phyloP scores from a whole-genome alignment of 2,113 vertebrate species.

The Dipodomys ordii region DNA sequence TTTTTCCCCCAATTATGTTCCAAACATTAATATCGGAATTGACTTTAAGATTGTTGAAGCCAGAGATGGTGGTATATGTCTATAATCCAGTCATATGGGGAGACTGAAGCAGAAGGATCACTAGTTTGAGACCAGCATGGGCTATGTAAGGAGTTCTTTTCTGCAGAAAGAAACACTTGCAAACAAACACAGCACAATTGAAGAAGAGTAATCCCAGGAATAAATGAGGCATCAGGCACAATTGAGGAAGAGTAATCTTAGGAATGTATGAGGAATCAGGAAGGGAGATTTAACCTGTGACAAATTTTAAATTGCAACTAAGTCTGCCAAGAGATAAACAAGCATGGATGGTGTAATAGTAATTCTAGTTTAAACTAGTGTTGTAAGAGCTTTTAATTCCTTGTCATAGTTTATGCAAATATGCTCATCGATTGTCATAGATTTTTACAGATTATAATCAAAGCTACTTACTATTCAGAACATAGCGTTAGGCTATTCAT shows the following conservation, averaged over 20 bases:
- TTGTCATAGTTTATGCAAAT: neutral
- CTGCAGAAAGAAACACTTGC: neutral
- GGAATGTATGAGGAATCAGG: neutral
- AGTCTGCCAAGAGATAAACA: neutral
- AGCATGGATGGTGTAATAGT: neutral
- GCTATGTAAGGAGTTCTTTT: neutral
- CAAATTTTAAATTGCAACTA: slow-evolving; percentile 41
- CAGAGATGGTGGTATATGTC: neutral
- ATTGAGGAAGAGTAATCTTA: neutral
- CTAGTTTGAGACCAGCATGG: neutral
- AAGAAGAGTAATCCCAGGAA: neutral
- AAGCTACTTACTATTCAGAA: slow-evolving; percentile 33
- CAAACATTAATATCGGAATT: slow-evolving; percentile 33
- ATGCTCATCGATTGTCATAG: slow-evolving; percentile 1
- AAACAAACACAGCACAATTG: neutral
- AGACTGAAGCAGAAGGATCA: neutral
- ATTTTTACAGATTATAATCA: slow-evolving; percentile 54
- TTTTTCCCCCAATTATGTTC: slow-evolving; percentile 52
- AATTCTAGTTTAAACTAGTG: slow-evolving; percentile 44
- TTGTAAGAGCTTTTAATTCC: slow-evolving; percentile 21
- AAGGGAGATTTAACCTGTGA: neutral
- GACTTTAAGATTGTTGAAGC: neutral
- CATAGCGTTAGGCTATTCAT: slow-evolving; percentile 39
- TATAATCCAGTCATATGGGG: neutral
- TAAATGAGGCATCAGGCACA: neutral